Evolutionary conservation across 2,797 vertebrate species (phyloP), one percentile per base, ranked within the genome.

Genomic region (Muscicapa striata): DNA sequence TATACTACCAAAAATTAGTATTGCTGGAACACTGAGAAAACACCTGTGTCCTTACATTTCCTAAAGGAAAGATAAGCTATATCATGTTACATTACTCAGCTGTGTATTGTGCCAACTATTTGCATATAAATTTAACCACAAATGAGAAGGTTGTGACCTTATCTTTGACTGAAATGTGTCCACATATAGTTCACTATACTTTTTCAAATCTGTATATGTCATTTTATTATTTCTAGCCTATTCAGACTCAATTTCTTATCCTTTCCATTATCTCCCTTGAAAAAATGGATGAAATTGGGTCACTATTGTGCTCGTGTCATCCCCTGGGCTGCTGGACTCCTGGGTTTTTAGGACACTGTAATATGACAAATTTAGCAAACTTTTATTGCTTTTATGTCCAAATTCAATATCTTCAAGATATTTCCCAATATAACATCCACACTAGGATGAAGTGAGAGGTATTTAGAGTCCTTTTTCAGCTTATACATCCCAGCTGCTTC

Each of bases 221-320:
- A 16, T 83, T 82, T 92, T 32, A 61, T 83, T 90, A 58, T 89
- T 80, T 93, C 64, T 68, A 84, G 18, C 8, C 52, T 90, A 64
- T 72, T 92, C 78, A 89, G 59, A 43, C 23, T 38, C 34, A 30
- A 58, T 59, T 94, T 94, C 72, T 95, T 87, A 77, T 87, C 38
- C 22, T 76, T 89, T 57, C 69, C 48, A 69, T 75, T 84, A 84
- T 81, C 26, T 76, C 45, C 57, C 36, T 5, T 5, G 59, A 51
- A 87, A 83, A 96, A 81, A 76, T 43, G 22, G n/a, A 70, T 82
- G 5, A 74, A 93, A 93, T 36, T 74, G 41, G 45, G 63, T 95
- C 90, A 77, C 57, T 79, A 22, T 52, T 70, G 52, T 70, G 52
- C n/a, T 89, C 29, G 32, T 32, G 19, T 75, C 79, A 84, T 86